Evolutionary conservation across 2,113 vertebrate genomes (phyloP).

Genomic region (Bos indicus): DNA sequence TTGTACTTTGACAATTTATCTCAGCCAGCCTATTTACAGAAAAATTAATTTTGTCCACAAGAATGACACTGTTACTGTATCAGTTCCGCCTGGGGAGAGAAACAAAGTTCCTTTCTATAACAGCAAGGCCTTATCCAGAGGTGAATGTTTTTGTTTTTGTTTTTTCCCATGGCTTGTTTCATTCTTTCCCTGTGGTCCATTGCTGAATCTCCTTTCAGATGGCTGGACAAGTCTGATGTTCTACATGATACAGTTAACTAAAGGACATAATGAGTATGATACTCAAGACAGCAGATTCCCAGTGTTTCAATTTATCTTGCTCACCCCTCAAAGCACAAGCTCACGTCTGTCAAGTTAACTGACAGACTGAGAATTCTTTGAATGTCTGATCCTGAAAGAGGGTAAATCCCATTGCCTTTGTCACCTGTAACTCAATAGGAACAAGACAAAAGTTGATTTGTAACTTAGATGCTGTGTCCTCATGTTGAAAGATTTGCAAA

Average conservation of each 20-base stretch:
- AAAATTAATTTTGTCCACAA: conserved; percentile 94
- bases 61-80: conserved; percentile 90
- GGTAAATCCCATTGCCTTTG: conserved; percentile 81
- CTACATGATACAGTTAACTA: conserved; percentile 98
- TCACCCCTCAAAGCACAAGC: conserved; percentile 78
- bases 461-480: not conserved
- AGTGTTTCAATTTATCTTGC: conserved; percentile 90
- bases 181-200: conserved; percentile 97
- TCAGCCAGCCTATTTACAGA: conserved; percentile 87
- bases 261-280: conserved; percentile 96
- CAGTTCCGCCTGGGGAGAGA: conserved; percentile 91
- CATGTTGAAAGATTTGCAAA: not conserved
- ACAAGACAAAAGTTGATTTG: conserved; percentile 56
- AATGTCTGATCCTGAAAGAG: conserved; percentile 91
- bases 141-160: conserved; percentile 85
- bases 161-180: conserved; percentile 97
- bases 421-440: conserved; percentile 68
- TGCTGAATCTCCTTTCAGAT: conserved; percentile 95
- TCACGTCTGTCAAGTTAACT: conserved; percentile 81
- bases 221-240: conserved; percentile 97
- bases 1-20: conserved; percentile 90
- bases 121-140: conserved; percentile 92
- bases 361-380: conserved; percentile 84
- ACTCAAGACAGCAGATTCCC: conserved; percentile 89
- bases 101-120: conserved; percentile 83